phyloP scores from a whole-genome alignment of 2,113 vertebrate genomes.

The Carlito syrichta region DNA sequence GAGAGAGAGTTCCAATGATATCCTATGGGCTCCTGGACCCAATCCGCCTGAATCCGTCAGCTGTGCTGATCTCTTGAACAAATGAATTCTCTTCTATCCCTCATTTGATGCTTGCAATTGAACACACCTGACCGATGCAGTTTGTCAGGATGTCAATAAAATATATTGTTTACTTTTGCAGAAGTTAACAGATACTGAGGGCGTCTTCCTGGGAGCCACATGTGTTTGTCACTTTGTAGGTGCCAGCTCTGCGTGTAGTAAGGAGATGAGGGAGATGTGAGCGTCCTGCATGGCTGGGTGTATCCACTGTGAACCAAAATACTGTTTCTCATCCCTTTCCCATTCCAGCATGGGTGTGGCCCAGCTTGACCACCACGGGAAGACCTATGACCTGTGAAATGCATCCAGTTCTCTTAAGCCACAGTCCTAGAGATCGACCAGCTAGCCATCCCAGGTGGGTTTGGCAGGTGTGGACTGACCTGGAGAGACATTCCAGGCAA shows the following conservation, averaged over 20 bases:
- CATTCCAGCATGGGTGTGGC: conserved; percentile 75
- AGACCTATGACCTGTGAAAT: too few species aligned
- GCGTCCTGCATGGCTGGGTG: too few species aligned
- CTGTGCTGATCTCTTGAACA: background rate
- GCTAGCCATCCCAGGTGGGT: background rate
- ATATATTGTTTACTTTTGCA: background rate
- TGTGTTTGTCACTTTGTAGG: background rate
- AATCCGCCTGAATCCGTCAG: background rate
- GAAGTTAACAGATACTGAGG: background rate
- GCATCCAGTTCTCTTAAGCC: background rate
- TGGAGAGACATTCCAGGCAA: background rate
- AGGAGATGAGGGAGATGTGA: background rate
- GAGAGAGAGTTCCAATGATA: background rate
- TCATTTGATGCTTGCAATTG: background rate
- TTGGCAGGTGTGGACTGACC: rapidly evolving
- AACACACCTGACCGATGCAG: background rate
- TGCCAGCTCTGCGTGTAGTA: background rate
- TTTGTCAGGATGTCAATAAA: background rate
- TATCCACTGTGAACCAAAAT: rapidly evolving
- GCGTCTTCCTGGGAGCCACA: background rate
- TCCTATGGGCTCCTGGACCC: background rate
- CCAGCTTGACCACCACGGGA: conserved; percentile 94
- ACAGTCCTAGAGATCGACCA: background rate
- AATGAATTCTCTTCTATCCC: background rate
- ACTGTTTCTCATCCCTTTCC: conserved; percentile 88